Conservation (phyloP, 2,797 vertebrate genomes). For the Sphenopsis melanotis region DNA sequence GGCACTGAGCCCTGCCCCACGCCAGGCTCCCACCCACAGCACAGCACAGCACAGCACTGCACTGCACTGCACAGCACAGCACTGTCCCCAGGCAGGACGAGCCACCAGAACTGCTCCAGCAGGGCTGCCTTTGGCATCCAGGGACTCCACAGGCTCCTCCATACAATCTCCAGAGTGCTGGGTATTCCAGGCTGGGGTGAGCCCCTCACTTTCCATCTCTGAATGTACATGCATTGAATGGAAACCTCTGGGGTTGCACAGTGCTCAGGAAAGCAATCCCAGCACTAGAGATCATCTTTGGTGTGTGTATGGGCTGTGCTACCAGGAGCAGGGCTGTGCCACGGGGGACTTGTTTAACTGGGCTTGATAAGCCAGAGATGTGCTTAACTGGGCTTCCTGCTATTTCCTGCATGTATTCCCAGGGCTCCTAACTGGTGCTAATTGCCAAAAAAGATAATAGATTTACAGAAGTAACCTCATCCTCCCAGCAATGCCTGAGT, state of each 20-base stretch:
- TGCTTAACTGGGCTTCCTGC: conserved; percentile 5
- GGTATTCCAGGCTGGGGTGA: background rate
- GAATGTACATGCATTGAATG: fast-evolving
- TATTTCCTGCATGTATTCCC: conserved; percentile 9
- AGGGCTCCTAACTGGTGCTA: background rate
- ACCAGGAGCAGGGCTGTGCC: background rate
- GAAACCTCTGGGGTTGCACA: background rate
- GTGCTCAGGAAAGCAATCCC: background rate
- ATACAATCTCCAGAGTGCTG: background rate
- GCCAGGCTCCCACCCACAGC: background rate
- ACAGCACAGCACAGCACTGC: background rate
- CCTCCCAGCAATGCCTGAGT: background rate
- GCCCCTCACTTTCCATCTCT: background rate
- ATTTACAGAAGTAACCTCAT: conserved; percentile 29
- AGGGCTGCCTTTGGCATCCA: background rate
- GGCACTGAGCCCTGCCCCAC: background rate
- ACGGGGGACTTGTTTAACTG: background rate
- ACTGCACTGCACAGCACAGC: background rate
- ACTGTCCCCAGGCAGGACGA: background rate
- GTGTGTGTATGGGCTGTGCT: background rate
- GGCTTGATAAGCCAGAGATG: conserved; percentile 12
- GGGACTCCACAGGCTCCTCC: background rate
- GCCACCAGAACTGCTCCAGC: background rate
- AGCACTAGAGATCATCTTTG: background rate
- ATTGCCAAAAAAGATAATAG: conserved; percentile 31